Percentiles rank a stretch among this genome's conserved stretches.
Evolutionary conservation across 2,888 invertebrate species (phyloP).

Genomic region (Autographa gamma): DNA sequence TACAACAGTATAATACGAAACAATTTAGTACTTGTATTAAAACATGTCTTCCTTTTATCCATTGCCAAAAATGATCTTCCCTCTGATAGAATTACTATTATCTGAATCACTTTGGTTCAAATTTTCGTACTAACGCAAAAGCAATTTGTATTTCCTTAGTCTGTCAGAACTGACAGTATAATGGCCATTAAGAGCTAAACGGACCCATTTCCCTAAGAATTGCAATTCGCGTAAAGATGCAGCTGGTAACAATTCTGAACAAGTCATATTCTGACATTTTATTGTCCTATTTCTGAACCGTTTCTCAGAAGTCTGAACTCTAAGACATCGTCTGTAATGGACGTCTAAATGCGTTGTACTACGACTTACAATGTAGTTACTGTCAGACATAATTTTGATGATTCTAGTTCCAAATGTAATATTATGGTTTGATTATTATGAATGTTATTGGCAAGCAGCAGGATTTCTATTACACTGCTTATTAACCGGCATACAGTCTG

Average conservation of each 20-base stretch:
- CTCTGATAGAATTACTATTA: not conserved
- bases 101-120: not conserved
- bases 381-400: slow-evolving; percentile 51
- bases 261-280: slow-evolving; percentile 33
- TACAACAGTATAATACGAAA: too few relatives aligned
- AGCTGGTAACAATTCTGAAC: slow-evolving; percentile 27
- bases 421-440: slow-evolving; percentile 19
- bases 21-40: too few relatives aligned
- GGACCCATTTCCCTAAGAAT: slow-evolving; percentile 6
- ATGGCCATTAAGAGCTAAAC: not conserved
- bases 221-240: slow-evolving; percentile 9
- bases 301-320: slow-evolving; percentile 25
- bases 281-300: slow-evolving; percentile 28
- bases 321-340: slow-evolving; percentile 28
- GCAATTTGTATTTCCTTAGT: slow-evolving; percentile 1
- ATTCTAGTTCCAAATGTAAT: slow-evolving; percentile 32
- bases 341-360: slow-evolving; percentile 45
- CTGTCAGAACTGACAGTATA: slow-evolving; percentile 1
- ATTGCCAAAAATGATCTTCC: not conserved
- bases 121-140: not conserved
- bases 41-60: not conserved
- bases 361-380: slow-evolving; percentile 31
- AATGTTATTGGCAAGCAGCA: not conserved
- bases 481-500: not conserved
- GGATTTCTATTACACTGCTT: not conserved